Percentiles rank a stretch among this genome's conserved stretches.
Evolutionary conservation across 2,113 vertebrate genomes (phyloP).

Genomic region (Chaetodon trifascialis): DNA sequence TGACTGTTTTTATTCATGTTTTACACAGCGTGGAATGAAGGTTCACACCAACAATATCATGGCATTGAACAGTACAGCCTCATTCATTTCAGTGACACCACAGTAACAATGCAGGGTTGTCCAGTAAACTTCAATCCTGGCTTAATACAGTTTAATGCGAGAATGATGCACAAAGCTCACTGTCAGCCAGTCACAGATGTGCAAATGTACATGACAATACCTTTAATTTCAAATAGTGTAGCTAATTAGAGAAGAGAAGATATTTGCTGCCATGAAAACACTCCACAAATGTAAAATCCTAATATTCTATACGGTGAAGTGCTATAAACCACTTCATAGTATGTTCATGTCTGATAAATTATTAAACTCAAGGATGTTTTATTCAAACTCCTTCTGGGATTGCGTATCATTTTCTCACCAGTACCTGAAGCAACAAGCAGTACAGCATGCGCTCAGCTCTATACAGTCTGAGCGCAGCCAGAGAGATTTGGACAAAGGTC

Average conservation of each 20-base stretch:
- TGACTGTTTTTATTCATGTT: no score
- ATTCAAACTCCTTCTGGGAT: neutral
- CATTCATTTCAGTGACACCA: neutral
- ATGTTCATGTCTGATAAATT: neutral
- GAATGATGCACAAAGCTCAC: no score
- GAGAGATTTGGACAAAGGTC: conserved; percentile 35
- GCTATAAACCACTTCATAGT: neutral
- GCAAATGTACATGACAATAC: neutral
- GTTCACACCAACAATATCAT: no score
- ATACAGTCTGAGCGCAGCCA: neutral
- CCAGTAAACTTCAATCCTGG: neutral
- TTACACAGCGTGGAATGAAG: no score
- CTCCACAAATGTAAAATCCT: neutral
- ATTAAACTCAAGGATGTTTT: neutral
- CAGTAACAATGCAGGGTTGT: neutral
- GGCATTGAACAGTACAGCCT: neutral
- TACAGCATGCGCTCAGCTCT: neutral
- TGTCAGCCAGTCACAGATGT: neutral
- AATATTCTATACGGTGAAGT: neutral
- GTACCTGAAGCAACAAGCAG: neutral
- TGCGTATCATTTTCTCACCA: conserved; percentile 17
- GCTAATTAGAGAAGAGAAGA: neutral
- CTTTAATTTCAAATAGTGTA: neutral
- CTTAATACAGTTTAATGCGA: neutral
- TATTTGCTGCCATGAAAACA: neutral